Conservation (phyloP, 1,140 invertebrate species). For the Drosophila arawakana region DNA sequence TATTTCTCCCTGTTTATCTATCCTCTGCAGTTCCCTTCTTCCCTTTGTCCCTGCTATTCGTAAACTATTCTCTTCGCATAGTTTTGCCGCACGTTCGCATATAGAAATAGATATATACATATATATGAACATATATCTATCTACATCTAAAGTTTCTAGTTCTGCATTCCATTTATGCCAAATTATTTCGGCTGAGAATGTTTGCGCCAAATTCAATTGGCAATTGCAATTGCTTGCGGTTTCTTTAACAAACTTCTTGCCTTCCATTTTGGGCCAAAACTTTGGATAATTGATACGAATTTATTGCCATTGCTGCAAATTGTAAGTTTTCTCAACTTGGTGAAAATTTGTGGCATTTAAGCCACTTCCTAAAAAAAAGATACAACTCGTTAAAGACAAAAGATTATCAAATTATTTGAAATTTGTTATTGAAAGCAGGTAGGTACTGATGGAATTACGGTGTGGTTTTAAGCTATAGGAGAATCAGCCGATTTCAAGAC, state of each 20-base stretch:
- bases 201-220: conserved; percentile 45
- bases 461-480: no score
- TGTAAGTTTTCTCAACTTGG: conserved; percentile 13
- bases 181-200: conserved; percentile 70
- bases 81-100: conserved; percentile 61
- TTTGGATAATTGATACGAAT: conserved; percentile 28
- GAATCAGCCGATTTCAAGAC: no score
- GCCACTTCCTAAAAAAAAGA: neutral
- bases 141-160: conserved; percentile 42
- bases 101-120: conserved; percentile 28
- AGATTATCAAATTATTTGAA: neutral
- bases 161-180: conserved; percentile 65
- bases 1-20: conserved; percentile 29
- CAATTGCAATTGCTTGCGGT: conserved; percentile 66
- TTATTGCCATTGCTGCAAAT: conserved; percentile 21
- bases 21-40: neutral
- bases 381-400: neutral
- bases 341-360: conserved; percentile 18
- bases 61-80: conserved; percentile 66
- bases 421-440: no score
- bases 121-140: conserved; percentile 68
- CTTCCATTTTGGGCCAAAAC: neutral
- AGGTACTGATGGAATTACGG: no score
- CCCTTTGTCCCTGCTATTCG: conserved; percentile 12
- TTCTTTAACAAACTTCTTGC: conserved; percentile 11